Evolutionary conservation across 2,797 vertebrate species (phyloP).

Genomic region (Xiphorhynchus erythropygius): DNA sequence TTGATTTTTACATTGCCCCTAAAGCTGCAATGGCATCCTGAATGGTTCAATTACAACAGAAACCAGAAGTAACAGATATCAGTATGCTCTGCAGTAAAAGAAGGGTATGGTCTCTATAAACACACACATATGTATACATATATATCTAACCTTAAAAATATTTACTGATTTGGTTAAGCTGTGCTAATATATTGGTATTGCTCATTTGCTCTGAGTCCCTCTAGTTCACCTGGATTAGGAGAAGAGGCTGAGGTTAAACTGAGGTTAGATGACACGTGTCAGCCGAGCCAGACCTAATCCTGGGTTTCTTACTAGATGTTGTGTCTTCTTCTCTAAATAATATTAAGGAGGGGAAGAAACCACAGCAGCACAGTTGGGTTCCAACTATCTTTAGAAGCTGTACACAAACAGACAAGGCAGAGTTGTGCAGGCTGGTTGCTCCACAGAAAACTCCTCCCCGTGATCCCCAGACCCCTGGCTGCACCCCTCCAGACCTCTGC

Average conservation of each 20-base stretch:
- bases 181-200: neutral
- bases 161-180: neutral
- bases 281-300: slow-evolving; percentile 14
- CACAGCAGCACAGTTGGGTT: neutral
- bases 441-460: rapidly evolving
- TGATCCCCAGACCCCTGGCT: neutral
- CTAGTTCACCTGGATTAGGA: neutral
- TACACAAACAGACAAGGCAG: neutral
- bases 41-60: neutral
- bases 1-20: neutral
- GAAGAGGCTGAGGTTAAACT: slow-evolving; percentile 21
- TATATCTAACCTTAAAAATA: neutral
- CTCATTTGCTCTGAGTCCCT: neutral
- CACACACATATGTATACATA: neutral
- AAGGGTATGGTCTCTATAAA: neutral
- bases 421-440: rapidly evolving
- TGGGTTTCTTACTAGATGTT: neutral
- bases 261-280: neutral
- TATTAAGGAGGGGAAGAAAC: slow-evolving; percentile 31
- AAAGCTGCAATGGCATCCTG: neutral
- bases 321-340: slow-evolving; percentile 12
- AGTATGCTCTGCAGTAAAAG: neutral
- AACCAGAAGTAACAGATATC: neutral
- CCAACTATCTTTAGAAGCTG: neutral
- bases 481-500: neutral